These are phyloP conservation scores for Rhabditoides inermis DNA, from an alignment of 2,888 invertebrate genomes.

Conservation along the genomic window DNA sequence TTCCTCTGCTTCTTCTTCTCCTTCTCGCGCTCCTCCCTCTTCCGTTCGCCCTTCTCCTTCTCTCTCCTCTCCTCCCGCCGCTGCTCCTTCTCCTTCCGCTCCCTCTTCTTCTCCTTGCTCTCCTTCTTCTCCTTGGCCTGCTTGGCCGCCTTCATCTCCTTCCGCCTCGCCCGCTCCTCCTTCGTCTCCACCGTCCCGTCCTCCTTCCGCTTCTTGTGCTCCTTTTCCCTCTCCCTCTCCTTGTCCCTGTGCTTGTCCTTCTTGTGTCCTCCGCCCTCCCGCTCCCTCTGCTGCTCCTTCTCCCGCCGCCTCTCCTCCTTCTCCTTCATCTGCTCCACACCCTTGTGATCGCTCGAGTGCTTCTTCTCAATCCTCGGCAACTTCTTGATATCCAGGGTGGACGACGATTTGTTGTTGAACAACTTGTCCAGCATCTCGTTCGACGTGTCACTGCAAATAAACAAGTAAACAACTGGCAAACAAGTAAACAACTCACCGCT, in stretches of 20 bases:
- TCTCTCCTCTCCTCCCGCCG: not conserved
- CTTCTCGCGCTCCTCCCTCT: not conserved
- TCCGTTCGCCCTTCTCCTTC: not conserved
- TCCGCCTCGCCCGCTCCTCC: constrained; percentile 8
- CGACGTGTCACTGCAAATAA: too few relatives aligned
- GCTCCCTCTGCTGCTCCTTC: constrained; percentile 3
- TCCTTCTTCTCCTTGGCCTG: too few relatives aligned
- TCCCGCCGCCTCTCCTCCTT: not conserved
- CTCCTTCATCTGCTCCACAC: not conserved
- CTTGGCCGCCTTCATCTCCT: constrained; percentile 1
- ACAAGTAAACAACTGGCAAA: too few relatives aligned
- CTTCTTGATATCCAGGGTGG: not conserved
- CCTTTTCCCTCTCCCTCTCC: not conserved
- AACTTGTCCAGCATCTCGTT: not conserved
- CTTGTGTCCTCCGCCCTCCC: not conserved
- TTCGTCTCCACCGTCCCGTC: constrained; percentile 12
- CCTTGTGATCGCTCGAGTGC: not conserved
- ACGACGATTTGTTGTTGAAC: not conserved
- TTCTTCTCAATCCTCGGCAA: constrained; percentile 3
- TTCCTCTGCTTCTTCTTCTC: constrained; percentile 1
- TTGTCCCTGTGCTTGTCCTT: constrained; percentile 10
- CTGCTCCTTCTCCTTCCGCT: constrained; percentile 3
- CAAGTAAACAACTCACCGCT: too few relatives aligned
- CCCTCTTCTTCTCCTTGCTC: not conserved
- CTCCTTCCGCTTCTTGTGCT: constrained; percentile 1